Evolutionary conservation across 2,797 vertebrate species (phyloP).

Genomic region (Parotocinclus haroldoi): DNA sequence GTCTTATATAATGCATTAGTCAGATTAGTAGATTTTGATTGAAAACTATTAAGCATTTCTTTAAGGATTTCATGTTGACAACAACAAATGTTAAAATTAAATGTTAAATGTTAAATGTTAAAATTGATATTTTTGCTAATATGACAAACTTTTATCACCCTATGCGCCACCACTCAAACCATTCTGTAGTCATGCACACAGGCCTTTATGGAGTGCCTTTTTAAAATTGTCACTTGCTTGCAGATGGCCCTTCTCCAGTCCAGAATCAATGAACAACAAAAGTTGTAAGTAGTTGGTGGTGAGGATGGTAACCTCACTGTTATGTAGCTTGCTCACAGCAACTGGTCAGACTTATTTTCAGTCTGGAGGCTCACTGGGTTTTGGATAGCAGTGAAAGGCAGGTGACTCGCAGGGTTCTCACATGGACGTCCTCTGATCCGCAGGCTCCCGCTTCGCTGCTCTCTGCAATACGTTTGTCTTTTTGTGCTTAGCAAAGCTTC

Average conservation of each 20-base stretch:
- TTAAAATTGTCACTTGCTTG: constrained; percentile 64
- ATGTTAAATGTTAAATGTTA: too few species aligned
- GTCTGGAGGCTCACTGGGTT: constrained; percentile 23
- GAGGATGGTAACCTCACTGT: constrained; percentile 43
- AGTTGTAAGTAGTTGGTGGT: constrained; percentile 66
- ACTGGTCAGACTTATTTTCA: constrained; percentile 37
- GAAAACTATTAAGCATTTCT: too few species aligned
- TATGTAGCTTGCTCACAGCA: constrained; percentile 53
- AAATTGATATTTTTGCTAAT: neutral
- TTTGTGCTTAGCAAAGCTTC: constrained; percentile 53
- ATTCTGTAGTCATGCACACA: constrained; percentile 15
- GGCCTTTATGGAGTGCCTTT: constrained; percentile 34
- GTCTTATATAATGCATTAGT: too few species aligned
- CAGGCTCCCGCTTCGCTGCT: constrained; percentile 20
- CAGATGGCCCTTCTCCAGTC: constrained; percentile 64
- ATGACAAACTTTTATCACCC: neutral
- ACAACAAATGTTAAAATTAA: too few species aligned
- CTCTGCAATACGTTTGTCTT: constrained; percentile 20
- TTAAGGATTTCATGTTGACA: too few species aligned
- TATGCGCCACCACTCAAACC: neutral
- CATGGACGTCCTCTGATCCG: constrained; percentile 21
- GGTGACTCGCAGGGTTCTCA: constrained; percentile 28
- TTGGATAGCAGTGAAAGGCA: constrained; percentile 19
- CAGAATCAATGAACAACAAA: constrained; percentile 67
- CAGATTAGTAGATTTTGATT: too few species aligned